These are phyloP conservation scores for Rapana venosa DNA, from an alignment of 2,888 invertebrate genomes.

Conservation along the genomic window DNA sequence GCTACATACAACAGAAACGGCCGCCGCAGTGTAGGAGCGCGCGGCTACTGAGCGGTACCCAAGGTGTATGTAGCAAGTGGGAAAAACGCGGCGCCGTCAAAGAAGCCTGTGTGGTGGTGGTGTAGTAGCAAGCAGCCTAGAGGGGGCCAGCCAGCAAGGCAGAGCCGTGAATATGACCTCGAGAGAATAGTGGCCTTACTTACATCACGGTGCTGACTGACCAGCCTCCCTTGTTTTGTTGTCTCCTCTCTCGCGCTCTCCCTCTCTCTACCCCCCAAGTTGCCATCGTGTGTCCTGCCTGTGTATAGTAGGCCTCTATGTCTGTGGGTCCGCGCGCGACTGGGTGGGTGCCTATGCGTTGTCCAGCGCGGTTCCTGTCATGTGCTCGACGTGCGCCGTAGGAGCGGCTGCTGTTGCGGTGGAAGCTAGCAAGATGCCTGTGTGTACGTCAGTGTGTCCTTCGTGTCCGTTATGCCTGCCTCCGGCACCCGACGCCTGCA, in stretches of 20 bases:
- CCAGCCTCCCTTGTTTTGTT: background rate
- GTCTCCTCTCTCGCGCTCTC: background rate
- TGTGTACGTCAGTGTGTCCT: slow-evolving; percentile 55
- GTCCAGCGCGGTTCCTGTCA: slow-evolving; percentile 24
- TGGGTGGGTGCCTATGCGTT: background rate
- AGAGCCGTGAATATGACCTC: background rate
- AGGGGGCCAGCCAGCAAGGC: background rate
- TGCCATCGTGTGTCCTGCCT: no score
- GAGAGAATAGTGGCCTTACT: background rate
- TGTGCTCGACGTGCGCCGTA: slow-evolving; percentile 53
- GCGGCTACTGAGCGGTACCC: background rate
- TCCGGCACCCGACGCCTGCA: slow-evolving; percentile 58
- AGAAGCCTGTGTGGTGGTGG: background rate
- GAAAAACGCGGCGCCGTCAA: background rate
- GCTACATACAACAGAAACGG: background rate
- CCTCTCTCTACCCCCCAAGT: no score
- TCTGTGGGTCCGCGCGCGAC: background rate
- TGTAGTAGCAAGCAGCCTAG: background rate
- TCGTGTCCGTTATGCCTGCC: slow-evolving; percentile 54
- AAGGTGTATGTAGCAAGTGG: background rate
- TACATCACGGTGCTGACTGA: background rate
- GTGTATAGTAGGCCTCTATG: no score
- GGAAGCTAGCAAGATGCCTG: slow-evolving; percentile 56
- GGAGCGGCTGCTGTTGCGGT: slow-evolving; percentile 38
- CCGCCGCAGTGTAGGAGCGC: slow-evolving; percentile 12